Evolutionary conservation across 1,140 invertebrate species (phyloP), one percentile per base, ranked within the genome.

Genomic region (Drosophila parvula): DNA sequence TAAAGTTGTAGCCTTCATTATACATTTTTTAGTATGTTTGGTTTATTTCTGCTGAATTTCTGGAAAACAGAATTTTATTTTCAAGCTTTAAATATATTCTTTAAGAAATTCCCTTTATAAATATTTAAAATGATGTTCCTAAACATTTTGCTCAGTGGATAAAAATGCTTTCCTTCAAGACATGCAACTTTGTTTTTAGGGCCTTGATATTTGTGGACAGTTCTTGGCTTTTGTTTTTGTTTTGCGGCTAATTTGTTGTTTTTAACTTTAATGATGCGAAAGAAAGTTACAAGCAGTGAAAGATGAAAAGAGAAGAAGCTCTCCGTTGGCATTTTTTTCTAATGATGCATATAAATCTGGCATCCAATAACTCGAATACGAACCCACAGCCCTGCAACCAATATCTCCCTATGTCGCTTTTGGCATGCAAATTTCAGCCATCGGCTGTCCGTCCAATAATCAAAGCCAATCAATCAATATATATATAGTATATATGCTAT

Each of bases 401-500:
- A 69, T 67, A 67, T 53, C 50, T 57, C 10, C 18, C 50, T 18
- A 16, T 2, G 16, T 36, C 12, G 53, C 67, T 73, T n/a, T 59
- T 59, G 67, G 65, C 69, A 73, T 73, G 69, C 69, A 73, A 73
- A 73, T 59, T 70, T 36, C 44, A 71, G 65, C 68, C 65, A 71
- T 47, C 51, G 65, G 51, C 65, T 36, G 68, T 71, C 43, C 16
- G 67, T 28, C 28, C 53, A 71, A 71, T 71, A 71, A 71, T 71
- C 69, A 71, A 71, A 50, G 69, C 69, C 53, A 73, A 73, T 73
- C 69, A 73, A 73, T 73, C 69, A 73, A 73, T 71, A 73, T 43
- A 50, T 32, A 11, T 38, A 11, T n/a, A n/a, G n/a, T n/a, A 3
- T 38, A 12, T 55, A 27, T 38, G 51, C 51, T 36, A 6, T 22